Base-by-base conservation (phyloP, 2,797 vertebrate species). In the Falco biarmicus region DNA sequence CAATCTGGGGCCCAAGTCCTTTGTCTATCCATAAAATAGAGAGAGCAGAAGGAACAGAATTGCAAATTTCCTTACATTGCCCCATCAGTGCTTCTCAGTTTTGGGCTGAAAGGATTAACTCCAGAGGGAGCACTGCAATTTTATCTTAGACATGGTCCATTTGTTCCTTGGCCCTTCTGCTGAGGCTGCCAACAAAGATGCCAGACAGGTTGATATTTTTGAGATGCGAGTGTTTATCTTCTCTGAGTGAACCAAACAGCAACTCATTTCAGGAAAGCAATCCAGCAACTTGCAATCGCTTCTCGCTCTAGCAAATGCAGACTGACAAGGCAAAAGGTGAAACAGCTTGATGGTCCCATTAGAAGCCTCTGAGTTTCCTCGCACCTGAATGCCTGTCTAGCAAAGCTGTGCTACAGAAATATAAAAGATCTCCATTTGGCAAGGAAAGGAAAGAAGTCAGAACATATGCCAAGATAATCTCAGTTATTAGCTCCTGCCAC, bases 201-300 rank as follows among this genome's bases (percentile, higher is more conserved):
- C 89, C 80, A 95, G 90, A 45, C 41, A 81, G 48, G 90, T 45
- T 45, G 80, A 11, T 80, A 37, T 64, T 88, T 91, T 48, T 77
- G 88, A 80, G 75, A 74, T 68, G 57, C 3, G 4, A 78, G 71
- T 53, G 69, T 85, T 95, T 71, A 47, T 95, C 88, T 90, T 64
- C 73, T 59, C 57, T 2, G 43, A 90, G 78, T 5, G 68, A 93
- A 81, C 29, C 84, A 71, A 92, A 90, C 10, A 85, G 79, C 71
- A 85, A 20, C 82, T 94, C 75, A 83, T 83, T 90, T 71, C 81
- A 93, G 89, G 81, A 84, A 90, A 94, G 81, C 81, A 89, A 96
- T 78, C 83, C 95, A 90, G 68, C 74, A 95, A 66, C 74, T 79
- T 88, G 26, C 77, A 87, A 77, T 26, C 13, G 11, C 80, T 84